Base-by-base conservation (phyloP, 1,140 invertebrate genomes). In the Heliconius congener region DNA sequence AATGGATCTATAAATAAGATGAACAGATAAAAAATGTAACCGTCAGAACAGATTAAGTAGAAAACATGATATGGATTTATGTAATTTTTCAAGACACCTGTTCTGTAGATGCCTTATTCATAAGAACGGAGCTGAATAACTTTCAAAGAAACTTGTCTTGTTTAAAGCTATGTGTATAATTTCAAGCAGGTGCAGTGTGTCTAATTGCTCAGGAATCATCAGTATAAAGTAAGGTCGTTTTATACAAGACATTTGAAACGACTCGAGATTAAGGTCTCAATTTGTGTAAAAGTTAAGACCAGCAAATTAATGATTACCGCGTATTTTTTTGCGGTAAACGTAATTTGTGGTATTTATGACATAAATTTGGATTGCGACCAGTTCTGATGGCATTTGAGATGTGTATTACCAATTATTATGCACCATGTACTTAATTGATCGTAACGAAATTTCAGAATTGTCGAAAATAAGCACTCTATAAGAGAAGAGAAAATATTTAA, bases 171-270 rank as follows among this genome's bases (percentile, higher is more conserved):
- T 66, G 60, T 27, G 11, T 27, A 66, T 66, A 66, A 66, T 66
- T 66, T 66, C 9, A 57, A 80, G 79, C 79, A 80, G 79, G 79
- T 80, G 79, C 66, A 66, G 34, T 74, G 60, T 76, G 27, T 76
- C 78, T 75, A 80, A 80, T 76, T 74, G 75, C 66, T 71, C 37
- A 50, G 55, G 34, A 39, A 57, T 76, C 50, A 18, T 50, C 74
- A 52, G 27, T 27, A 30, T 66, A 30, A 66, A 66, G 60, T 66
- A 1, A 13, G 60, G 23, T 13, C 60, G 23, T 66, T 66, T 57
- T 66, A 66, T 66, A 13, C 60, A 30, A 13, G 60, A 66, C 23
- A 66, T 66, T 66, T 66, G 60, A 66, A 66, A 66, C 60, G n/a
- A 27, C 27, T 30, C n/a, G 30, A 66, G 60, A 66, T 66, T 66